Evolutionary conservation across 2,888 invertebrate species (phyloP).

Genomic region (Ctenicera cuprea): DNA sequence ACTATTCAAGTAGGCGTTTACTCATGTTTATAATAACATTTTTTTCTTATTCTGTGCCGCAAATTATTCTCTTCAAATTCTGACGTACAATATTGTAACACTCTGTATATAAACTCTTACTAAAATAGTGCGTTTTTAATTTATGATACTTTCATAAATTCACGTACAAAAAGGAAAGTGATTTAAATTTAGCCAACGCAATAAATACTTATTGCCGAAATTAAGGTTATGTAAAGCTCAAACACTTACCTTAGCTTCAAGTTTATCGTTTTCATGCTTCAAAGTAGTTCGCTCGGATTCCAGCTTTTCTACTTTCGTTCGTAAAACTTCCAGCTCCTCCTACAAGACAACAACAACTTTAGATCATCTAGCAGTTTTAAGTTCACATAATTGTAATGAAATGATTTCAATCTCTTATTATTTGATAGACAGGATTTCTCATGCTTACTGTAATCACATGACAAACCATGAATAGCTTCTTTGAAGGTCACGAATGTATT

Average conservation of each 20-base stretch:
- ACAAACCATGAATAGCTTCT: slow-evolving; percentile 12
- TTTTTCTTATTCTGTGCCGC: too few species aligned
- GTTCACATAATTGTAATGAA: slow-evolving; percentile 1
- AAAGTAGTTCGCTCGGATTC: slow-evolving; percentile 90
- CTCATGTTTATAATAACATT: too few species aligned
- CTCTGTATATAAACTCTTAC: too few species aligned
- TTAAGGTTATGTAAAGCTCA: too few species aligned
- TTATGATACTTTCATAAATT: too few species aligned
- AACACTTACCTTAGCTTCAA: slow-evolving; percentile 90
- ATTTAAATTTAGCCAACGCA: too few species aligned
- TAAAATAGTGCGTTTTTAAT: too few species aligned
- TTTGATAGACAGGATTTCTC: slow-evolving; percentile 1
- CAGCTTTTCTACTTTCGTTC: slow-evolving; percentile 88
- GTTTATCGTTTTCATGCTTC: slow-evolving; percentile 91
- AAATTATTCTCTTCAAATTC: too few species aligned
- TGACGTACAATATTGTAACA: too few species aligned
- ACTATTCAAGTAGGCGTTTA: too few species aligned
- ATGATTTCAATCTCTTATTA: background rate
- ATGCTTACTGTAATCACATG: slow-evolving; percentile 2
- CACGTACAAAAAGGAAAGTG: too few species aligned
- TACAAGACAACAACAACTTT: slow-evolving; percentile 70
- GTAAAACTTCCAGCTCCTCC: slow-evolving; percentile 91
- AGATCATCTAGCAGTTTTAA: slow-evolving; percentile 36
- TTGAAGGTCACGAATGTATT: slow-evolving; percentile 19
- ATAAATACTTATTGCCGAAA: too few species aligned